Conservation (phyloP, 2,113 vertebrate genomes). For the Boleophthalmus pectinirostris region DNA sequence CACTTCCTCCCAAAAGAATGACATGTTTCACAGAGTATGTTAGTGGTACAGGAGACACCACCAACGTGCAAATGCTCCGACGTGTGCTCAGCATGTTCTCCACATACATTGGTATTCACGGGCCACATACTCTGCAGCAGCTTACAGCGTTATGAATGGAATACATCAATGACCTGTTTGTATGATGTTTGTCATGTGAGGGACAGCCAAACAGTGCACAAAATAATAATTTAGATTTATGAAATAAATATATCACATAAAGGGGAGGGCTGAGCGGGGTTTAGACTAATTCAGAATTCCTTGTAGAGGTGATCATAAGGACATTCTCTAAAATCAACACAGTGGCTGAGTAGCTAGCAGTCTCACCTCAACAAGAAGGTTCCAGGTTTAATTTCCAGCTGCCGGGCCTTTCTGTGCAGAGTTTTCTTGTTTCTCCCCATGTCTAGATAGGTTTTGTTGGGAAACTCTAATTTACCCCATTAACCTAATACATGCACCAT, state of each 20-base stretch:
- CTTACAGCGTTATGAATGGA: neutral
- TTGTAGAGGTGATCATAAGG: no score
- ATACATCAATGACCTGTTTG: neutral
- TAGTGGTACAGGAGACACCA: slow-evolving; percentile 19
- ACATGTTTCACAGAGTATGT: slow-evolving; percentile 32
- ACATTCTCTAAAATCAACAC: no score
- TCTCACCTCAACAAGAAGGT: no score
- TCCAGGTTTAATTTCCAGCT: no score
- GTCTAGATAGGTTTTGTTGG: no score
- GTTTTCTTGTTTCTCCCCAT: no score
- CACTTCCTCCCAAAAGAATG: slow-evolving; percentile 35
- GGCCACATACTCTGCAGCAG: neutral
- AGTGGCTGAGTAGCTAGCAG: no score
- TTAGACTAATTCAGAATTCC: no score
- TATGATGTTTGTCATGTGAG: neutral
- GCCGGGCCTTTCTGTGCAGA: no score
- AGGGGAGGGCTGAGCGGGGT: no score
- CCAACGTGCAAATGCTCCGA: slow-evolving; percentile 17
- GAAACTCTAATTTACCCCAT: no score
- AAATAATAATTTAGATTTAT: neutral
- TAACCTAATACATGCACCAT: no score
- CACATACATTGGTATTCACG: neutral
- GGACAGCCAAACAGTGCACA: neutral
- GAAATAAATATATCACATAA: neutral
- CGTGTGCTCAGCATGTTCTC: neutral